A percentile compares a stretch with the other conserved stretches of the same genome.
phyloP scores from a whole-genome alignment of 2,797 vertebrate genomes.

The Falco biarmicus region DNA sequence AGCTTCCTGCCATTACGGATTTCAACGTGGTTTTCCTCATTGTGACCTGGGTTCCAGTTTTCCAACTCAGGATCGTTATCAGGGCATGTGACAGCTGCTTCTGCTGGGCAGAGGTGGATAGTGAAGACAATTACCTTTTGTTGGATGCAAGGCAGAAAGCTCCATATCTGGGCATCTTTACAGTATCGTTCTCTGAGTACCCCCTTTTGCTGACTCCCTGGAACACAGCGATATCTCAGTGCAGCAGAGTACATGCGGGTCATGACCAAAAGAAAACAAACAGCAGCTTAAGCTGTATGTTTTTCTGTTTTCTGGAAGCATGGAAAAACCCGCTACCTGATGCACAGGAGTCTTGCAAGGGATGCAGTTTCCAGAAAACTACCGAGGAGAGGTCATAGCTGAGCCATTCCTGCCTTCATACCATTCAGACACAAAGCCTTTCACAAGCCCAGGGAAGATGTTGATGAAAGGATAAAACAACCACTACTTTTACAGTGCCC shows the following conservation, averaged over 20 bases:
- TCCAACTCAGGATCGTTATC: constrained; percentile 86
- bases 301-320: constrained; percentile 5
- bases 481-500: not conserved
- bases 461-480: not conserved
- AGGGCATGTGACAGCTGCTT: constrained; percentile 78
- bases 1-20: constrained; percentile 83
- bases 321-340: not conserved
- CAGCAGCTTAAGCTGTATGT: not conserved
- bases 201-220: not conserved
- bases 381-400: not conserved
- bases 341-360: not conserved
- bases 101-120: not conserved
- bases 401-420: not conserved
- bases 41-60: constrained; percentile 88
- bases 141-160: not conserved
- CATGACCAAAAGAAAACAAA: not conserved
- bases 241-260: not conserved
- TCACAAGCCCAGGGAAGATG: not conserved
- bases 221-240: not conserved
- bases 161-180: not conserved
- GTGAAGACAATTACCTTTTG: not conserved
- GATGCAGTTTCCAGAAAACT: not conserved
- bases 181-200: not conserved
- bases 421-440: not conserved
- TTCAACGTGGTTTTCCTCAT: constrained; percentile 76